Conservation (phyloP, 2,797 vertebrate genomes). For the Phalloptychus januarius region DNA sequence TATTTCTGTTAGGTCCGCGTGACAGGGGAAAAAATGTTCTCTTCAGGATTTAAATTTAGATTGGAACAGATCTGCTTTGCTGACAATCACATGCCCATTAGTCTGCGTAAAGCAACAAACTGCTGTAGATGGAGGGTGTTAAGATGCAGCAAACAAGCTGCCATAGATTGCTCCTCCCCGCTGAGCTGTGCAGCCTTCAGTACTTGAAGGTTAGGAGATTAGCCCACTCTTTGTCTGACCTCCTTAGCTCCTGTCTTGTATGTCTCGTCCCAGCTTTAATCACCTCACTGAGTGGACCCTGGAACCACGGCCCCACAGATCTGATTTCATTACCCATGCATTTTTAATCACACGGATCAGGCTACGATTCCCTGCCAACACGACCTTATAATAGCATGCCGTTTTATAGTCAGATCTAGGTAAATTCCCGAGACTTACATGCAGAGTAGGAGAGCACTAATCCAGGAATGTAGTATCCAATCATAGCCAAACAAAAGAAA, state of each 20-base stretch:
- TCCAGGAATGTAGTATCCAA: conserved; percentile 90
- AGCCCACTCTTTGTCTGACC: conserved; percentile 59
- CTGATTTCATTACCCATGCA: conserved; percentile 68
- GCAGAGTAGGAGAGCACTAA: conserved; percentile 89
- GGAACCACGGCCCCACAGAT: conserved; percentile 47
- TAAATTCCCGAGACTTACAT: conserved; percentile 83
- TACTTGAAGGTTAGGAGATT: conserved; percentile 63
- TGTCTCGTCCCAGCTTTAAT: conserved; percentile 62
- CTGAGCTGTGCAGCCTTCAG: conserved; percentile 24
- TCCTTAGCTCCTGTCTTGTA: conserved; percentile 53
- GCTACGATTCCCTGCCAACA: conserved; percentile 38
- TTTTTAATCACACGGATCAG: conserved; percentile 56
- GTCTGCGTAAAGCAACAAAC: conserved; percentile 5
- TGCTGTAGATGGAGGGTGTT: conserved; percentile 13
- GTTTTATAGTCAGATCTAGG: conserved; percentile 27
- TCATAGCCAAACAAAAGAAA: conserved; percentile 87
- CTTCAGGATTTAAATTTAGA: conserved; percentile 7
- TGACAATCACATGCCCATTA: conserved; percentile 18
- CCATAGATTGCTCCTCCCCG: conserved; percentile 31
- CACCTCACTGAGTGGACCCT: conserved; percentile 51
- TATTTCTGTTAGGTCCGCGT: not conserved
- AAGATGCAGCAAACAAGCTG: conserved; percentile 12
- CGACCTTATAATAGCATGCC: conserved; percentile 19
- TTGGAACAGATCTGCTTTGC: not conserved
- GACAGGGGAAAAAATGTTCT: not conserved